Evolutionary conservation across 2,797 vertebrate species (phyloP).

Genomic region (Streptopelia turtur): DNA sequence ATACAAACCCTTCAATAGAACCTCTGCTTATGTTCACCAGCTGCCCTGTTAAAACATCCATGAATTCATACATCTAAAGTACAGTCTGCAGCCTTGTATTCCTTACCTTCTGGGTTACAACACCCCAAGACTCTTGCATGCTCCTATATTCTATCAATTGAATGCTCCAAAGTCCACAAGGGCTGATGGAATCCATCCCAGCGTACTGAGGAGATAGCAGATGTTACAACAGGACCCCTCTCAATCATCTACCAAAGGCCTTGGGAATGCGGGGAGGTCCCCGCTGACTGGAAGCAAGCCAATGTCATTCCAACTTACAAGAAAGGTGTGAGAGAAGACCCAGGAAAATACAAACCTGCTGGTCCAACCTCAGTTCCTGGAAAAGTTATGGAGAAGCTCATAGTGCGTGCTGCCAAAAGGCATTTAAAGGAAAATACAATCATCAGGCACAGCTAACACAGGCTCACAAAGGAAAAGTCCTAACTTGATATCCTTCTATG

Average conservation of each 20-base stretch:
- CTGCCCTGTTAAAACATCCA: neutral
- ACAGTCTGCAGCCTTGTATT: neutral
- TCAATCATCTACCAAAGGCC: neutral
- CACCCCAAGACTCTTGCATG: neutral
- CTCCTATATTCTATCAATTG: neutral
- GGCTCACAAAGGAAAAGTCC: neutral
- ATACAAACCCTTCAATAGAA: neutral
- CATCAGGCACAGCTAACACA: neutral
- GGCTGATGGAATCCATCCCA: neutral
- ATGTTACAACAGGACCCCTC: neutral
- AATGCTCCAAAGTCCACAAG: neutral
- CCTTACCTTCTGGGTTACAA: neutral
- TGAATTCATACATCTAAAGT: neutral
- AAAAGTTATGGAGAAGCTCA: neutral
- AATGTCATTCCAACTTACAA: neutral
- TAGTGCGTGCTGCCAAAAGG: neutral
- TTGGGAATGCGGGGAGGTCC: neutral
- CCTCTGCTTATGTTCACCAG: neutral
- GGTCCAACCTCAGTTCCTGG: neutral
- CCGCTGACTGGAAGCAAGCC: neutral
- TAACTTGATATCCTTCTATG: neutral
- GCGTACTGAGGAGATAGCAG: neutral
- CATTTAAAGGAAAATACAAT: neutral
- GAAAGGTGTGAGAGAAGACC: neutral
- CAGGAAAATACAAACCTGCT: neutral